Conservation (phyloP, 2,888 invertebrate genomes). For the Eueremaeus valkanovi region DNA sequence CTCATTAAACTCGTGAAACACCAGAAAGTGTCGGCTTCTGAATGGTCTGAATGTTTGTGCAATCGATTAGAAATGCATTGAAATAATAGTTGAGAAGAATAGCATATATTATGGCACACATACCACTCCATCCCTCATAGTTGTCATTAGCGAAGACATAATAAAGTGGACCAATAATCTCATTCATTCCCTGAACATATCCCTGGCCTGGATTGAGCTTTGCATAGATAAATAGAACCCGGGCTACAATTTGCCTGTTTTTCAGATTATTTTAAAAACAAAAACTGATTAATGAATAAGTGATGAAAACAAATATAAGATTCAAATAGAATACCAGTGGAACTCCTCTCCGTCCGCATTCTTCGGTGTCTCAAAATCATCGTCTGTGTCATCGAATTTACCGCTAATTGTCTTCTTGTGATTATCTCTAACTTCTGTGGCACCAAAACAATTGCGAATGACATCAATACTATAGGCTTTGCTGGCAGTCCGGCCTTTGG, state of each 20-base stretch:
- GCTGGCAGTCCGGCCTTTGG: slow-evolving; percentile 39
- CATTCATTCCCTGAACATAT: slow-evolving; percentile 89
- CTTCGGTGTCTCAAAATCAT: slow-evolving; percentile 33
- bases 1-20: slow-evolving; percentile 98
- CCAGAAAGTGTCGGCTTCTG: slow-evolving; percentile 96
- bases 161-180: slow-evolving; percentile 97
- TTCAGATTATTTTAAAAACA: no score
- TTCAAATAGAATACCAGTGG: slow-evolving; percentile 35
- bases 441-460: slow-evolving; percentile 41
- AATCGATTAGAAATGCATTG: no score
- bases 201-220: slow-evolving; percentile 97
- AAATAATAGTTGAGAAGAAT: no score
- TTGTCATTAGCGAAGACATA: slow-evolving; percentile 92
- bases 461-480: slow-evolving; percentile 41
- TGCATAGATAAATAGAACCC: slow-evolving; percentile 93
- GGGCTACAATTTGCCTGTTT: slow-evolving; percentile 84
- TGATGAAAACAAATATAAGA: neutral
- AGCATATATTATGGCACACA: no score
- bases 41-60: slow-evolving; percentile 78
- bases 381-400: slow-evolving; percentile 22
- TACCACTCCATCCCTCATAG: slow-evolving; percentile 71
- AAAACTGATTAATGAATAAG: neutral
- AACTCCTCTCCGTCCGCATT: slow-evolving; percentile 29
- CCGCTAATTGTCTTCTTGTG: slow-evolving; percentile 23
- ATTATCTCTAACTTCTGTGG: slow-evolving; percentile 39